Percentiles rank a stretch among this genome's conserved stretches.
Conservation (phyloP, 2,113 vertebrate genomes). For the Prionailurus bengalensis region DNA sequence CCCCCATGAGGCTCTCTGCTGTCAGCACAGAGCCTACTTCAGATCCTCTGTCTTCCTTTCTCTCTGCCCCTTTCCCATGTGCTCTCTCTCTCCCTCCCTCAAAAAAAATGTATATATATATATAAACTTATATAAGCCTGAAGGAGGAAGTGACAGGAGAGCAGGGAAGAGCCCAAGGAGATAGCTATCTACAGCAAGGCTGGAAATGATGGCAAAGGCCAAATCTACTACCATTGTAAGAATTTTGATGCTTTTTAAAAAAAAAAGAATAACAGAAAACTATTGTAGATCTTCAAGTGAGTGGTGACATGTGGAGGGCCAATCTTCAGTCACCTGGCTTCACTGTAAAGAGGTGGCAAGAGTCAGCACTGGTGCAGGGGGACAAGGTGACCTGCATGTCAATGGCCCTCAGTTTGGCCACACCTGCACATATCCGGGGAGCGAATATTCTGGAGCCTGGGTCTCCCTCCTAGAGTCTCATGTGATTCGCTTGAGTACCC, state of each 20-base stretch:
- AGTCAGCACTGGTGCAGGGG: accelerated
- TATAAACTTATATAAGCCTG: background rate
- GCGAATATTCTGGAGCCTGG: background rate
- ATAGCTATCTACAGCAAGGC: background rate
- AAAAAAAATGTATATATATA: no score
- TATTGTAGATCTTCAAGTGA: background rate
- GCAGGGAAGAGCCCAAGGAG: no score
- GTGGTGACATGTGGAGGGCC: background rate
- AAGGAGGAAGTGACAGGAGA: background rate
- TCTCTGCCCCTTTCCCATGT: no score
- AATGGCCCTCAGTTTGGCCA: background rate
- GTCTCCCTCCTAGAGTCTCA: background rate
- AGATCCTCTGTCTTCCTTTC: no score
- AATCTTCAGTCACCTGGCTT: background rate
- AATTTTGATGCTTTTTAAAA: background rate
- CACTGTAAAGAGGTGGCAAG: no score
- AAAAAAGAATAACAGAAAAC: background rate
- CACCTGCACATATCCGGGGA: accelerated
- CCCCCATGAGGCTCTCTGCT: no score
- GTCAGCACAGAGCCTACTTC: no score
- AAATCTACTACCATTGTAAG: background rate
- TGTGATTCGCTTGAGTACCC: background rate
- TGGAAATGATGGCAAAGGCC: background rate
- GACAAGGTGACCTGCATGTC: accelerated
- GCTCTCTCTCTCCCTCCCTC: no score